Conservation (phyloP, 2,113 vertebrate species). For the Pipa parva region DNA sequence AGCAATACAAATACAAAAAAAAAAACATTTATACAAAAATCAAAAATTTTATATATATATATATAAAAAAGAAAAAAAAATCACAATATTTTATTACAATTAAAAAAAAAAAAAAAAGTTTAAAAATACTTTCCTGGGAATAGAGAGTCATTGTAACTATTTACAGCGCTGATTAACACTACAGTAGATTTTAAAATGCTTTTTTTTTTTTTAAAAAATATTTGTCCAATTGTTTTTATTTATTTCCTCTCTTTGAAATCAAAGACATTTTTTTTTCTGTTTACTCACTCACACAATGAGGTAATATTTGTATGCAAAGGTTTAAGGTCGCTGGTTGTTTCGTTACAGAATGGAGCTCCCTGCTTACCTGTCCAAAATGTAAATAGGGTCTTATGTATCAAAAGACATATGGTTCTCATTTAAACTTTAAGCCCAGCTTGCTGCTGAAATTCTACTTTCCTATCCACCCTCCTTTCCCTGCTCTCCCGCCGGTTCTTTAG, state of each 20-base stretch:
- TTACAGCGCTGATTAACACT: conserved; percentile 84
- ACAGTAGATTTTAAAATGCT: conserved; percentile 79
- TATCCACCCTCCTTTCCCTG: conserved; percentile 46
- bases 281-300: conserved; percentile 93
- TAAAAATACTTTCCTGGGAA: conserved; percentile 65
- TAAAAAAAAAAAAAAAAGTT: conserved; percentile 65
- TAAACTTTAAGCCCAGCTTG: conserved; percentile 45
- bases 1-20: conserved; percentile 23
- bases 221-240: conserved; percentile 58
- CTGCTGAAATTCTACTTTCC: conserved; percentile 24
- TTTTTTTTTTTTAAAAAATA: no score
- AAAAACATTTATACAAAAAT: conserved; percentile 50
- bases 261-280: conserved; percentile 65
- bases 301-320: conserved; percentile 96
- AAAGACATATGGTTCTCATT: conserved; percentile 35
- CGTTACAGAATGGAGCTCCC: conserved; percentile 9
- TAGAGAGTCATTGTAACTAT: conserved; percentile 58
- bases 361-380: conserved; percentile 21
- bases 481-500: conserved; percentile 45
- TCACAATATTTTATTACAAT: conserved; percentile 52
- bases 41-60: conserved; percentile 67
- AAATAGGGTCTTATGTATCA: conserved; percentile 21
- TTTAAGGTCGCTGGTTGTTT: conserved; percentile 70
- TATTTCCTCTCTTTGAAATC: conserved; percentile 60
- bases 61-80: conserved; percentile 65